Evolutionary conservation across 2,797 vertebrate genomes (phyloP), one percentile per base, ranked within the genome.

Genomic region (Urosaurus nigricauda): DNA sequence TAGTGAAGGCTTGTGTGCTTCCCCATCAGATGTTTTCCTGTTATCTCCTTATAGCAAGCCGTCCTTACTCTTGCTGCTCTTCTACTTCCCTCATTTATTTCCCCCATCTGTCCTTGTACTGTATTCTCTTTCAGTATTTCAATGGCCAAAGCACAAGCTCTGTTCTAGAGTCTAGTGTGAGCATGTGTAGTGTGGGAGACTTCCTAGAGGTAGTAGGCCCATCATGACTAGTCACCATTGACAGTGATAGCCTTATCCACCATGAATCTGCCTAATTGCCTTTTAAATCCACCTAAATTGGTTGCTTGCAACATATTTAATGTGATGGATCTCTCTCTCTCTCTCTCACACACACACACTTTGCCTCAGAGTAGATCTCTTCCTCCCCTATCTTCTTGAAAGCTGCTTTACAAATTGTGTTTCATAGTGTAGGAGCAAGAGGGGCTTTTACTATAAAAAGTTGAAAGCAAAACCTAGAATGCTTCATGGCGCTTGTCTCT

Each of bases 381-480:
- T 8, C 29, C 71, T 56, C 51, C 87, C 85, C 87, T 88, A 13
- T 68, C 29, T 13, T 32, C 60, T 63, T 82, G 35, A 19, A 35
- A 37, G 4, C 87, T 74, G 86, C 16, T 43, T 79, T 68, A 43
- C 32, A 86, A 29, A 47, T 63, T 77, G 58, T 43, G 21, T 77
- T 82, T 80, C 19, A 3, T 68, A 93, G 78, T 35, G 90, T 85
- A n/a, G 29, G 81, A 84, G 88, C 93, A 83, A 88, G 60, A 6
- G 58, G 91, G 53, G 37, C 79, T 93, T 94, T 93, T 88, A 92
- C 70, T 70, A 83, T 78, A 73, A 47, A 53, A 3, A 40, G 63
- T 93, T 92, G 80, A 56, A 91, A 88, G 58, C 80, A 93, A 88
- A 17, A 9, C 14, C 16, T 40, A 29, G n/a, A 5, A 81, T 35